Base-by-base conservation (phyloP, 2,113 vertebrate genomes). In the Pituophis catenifer region DNA sequence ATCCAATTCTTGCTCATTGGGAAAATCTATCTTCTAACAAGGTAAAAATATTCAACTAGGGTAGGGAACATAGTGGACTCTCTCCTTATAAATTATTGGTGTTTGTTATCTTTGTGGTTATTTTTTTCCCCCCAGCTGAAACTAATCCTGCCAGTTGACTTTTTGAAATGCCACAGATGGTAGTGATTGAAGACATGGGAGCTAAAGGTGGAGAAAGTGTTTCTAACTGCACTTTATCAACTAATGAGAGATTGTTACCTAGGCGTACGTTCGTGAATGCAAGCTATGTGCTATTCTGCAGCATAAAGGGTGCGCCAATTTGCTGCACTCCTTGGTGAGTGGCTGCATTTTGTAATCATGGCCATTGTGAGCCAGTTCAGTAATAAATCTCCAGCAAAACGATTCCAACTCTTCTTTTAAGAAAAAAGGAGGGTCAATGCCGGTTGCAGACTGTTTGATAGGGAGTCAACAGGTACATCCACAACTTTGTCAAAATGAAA, bases 81-180 rank as follows among this genome's bases (percentile, higher is more conserved):
- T 44, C 88, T 54, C 62, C 55, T 24, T 62, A 53, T n/a, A 86
- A 90, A 52, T 53, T 5, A 13, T 90, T 4, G 90, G 53, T 86
- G 55, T 85, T 86, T 26, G 62, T 94, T 33, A 53, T 88, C 89
- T 58, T 86, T 52, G 88, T 75, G 24, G 13, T 70, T 94, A 87
- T 75, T 94, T 75, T 92, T 91, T 88, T 58, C 21, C 55, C 48
- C 58, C 57, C 58, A 85, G 92, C 94, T 15, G 91, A 88, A 89
- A 8, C 92, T 91, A 87, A 92, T 88, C 87, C 93, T 90, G 48
- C 91, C 93, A 54, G 91, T 93, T 92, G 95, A 92, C 94, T 95
- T 94, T 94, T 85, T 75, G 89, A 91, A 94, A 94, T 88, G 95
- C 93, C 95, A 90, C 0, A 1, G 52, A 62, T 29, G 75, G 62